phyloP scores from a whole-genome alignment of 2,888 invertebrate genomes.

The Noctua fimbriata region DNA sequence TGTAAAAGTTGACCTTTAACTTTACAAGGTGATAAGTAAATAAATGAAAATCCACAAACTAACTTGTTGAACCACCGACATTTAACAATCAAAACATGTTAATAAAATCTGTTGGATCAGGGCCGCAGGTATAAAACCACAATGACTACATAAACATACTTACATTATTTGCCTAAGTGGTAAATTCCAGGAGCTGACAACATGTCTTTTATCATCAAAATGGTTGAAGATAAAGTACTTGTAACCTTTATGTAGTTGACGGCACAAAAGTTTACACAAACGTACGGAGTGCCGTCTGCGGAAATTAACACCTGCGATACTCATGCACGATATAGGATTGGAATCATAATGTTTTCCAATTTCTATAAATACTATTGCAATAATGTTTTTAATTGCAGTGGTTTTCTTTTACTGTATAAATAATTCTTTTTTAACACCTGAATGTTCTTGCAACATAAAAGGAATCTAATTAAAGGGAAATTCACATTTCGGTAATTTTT shows the following conservation, averaged over 20 bases:
- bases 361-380: slow-evolving; percentile 17
- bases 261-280: slow-evolving; percentile 32
- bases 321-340: slow-evolving; percentile 24
- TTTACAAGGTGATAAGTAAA: slow-evolving; percentile 74
- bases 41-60: slow-evolving; percentile 55
- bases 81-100: slow-evolving; percentile 65
- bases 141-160: slow-evolving; percentile 39
- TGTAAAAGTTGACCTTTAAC: slow-evolving; percentile 70
- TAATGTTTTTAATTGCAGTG: slow-evolving; percentile 6
- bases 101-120: slow-evolving; percentile 66
- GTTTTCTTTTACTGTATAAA: neutral
- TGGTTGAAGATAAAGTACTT: slow-evolving; percentile 12
- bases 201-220: slow-evolving; percentile 20
- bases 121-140: slow-evolving; percentile 58
- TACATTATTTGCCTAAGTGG: slow-evolving; percentile 32
- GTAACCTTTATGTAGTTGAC: neutral
- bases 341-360: slow-evolving; percentile 36
- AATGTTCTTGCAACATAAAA: neutral
- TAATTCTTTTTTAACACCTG: neutral
- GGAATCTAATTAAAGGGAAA: neutral
- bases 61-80: slow-evolving; percentile 51
- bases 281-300: slow-evolving; percentile 14
- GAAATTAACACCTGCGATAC: slow-evolving; percentile 55
- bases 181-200: slow-evolving; percentile 29
- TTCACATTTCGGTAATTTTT: neutral